Conservation (phyloP, 1,140 invertebrate genomes). For the Drosophila virilis region DNA sequence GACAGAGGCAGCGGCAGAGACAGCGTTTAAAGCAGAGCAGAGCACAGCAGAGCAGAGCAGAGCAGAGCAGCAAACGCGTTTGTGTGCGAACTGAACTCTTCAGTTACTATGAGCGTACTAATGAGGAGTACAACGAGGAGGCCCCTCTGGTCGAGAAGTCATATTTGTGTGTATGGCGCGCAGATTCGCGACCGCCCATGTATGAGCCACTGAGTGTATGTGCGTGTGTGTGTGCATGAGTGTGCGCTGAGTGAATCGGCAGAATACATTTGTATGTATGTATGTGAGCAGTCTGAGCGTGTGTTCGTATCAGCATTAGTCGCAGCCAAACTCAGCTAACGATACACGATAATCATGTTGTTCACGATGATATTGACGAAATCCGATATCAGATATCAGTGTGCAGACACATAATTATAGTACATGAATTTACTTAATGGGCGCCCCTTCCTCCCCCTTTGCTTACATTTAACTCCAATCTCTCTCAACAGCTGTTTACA, state of each 20-base stretch:
- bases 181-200: conserved; percentile 2
- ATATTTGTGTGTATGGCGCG: conserved; percentile 8
- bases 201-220: conserved; percentile 7
- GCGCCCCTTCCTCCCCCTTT: background rate
- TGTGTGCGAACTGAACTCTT: conserved; percentile 62
- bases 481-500: conserved; percentile 27
- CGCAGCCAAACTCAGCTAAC: background rate
- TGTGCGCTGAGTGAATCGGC: conserved; percentile 28
- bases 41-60: conserved; percentile 8
- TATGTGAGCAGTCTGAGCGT: background rate
- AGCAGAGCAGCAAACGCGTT: conserved; percentile 18
- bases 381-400: background rate
- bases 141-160: conserved; percentile 27
- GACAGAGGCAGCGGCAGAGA: conserved; percentile 1
- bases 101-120: conserved; percentile 75
- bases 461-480: background rate
- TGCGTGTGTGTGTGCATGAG: background rate
- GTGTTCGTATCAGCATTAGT: background rate
- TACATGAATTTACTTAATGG: no score
- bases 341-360: background rate
- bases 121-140: conserved; percentile 60
- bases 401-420: no score
- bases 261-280: background rate
- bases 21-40: conserved; percentile 15
- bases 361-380: background rate